Evolutionary conservation across 1,140 invertebrate genomes (phyloP), one percentile per base, ranked within the genome.

Genomic region (Drosophila novamexicana): DNA sequence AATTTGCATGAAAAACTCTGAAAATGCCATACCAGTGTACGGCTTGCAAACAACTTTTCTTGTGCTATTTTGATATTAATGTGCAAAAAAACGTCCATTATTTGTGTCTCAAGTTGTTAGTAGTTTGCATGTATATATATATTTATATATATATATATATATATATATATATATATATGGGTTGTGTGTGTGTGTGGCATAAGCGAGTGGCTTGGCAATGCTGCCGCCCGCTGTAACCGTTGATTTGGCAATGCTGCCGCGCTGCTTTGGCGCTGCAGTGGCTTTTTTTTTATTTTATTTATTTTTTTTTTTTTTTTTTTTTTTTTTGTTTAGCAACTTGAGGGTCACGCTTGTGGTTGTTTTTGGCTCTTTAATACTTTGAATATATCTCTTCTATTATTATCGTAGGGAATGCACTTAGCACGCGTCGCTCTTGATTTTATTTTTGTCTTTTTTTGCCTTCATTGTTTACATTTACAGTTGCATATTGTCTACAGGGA

Each of bases 211-310:
- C 80, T 83, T 81, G 78, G 81, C 81, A 84, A 88, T 88, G 83
- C 76, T 74, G 59, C 79, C 69, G 75, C 77, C 77, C 77, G 71
- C 77, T 72, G 68, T 57, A 75, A 39, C 42, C 72, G 72, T 78
- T 67, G 77, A 79, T 83, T 89, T 88, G 85, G 80, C 83, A 83
- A 79, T 74, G 81, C 79, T 79, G 66, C 63, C 42, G 56, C 34
- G 63, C 62, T 65, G 63, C 62, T 65, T 68, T 73, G 47, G 36
- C 57, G 65, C 44, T 69, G 65, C 57, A 69, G 14, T 72, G 59
- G 57, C 32, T 7, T 32, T 64, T 63, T 40, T 64, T 47, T 74
- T 72, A n/a, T 62, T 32, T 7, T 14, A 14, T 32, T 64, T 1
- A 1, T 63, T 40, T 64, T 47, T 74, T 76, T 18, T 49, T 42